These are phyloP conservation scores for Apeira syringaria DNA, from an alignment of 2,888 invertebrate genomes.

Conservation along the genomic window DNA sequence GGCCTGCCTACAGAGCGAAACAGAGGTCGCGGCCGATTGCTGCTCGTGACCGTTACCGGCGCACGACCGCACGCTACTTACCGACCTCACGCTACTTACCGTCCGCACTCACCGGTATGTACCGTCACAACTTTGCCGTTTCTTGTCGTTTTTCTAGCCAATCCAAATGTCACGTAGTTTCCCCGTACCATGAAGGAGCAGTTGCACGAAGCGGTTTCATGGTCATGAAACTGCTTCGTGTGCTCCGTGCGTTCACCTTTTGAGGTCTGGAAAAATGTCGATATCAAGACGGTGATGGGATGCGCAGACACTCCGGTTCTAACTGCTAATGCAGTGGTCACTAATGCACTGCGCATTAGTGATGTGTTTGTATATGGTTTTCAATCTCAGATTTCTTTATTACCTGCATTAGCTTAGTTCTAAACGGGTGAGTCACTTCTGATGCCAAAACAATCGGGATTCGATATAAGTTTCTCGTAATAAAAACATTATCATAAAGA, in stretches of 20 bases:
- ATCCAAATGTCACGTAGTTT: slow-evolving; percentile 4
- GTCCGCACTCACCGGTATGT: not conserved
- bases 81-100: not conserved
- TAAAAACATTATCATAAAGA: too few relatives aligned
- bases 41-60: slow-evolving; percentile 25
- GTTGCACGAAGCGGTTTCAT: slow-evolving; percentile 4
- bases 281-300: not conserved
- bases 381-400: too few relatives aligned
- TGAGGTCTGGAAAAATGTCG: not conserved
- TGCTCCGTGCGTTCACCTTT: slow-evolving; percentile 6
- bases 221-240: too few relatives aligned
- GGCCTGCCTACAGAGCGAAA: not conserved
- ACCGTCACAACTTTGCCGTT: not conserved
- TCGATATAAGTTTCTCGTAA: too few relatives aligned
- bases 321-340: too few relatives aligned
- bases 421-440: too few relatives aligned
- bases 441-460: too few relatives aligned
- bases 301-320: too few relatives aligned
- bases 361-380: too few relatives aligned
- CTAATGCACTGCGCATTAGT: too few relatives aligned
- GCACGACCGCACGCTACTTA: slow-evolving; percentile 8
- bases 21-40: slow-evolving; percentile 14
- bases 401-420: too few relatives aligned
- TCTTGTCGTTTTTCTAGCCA: not conserved
- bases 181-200: slow-evolving; percentile 1